Evolutionary conservation across 2,888 invertebrate species (phyloP).

Genomic region (Lypha dubia): DNA sequence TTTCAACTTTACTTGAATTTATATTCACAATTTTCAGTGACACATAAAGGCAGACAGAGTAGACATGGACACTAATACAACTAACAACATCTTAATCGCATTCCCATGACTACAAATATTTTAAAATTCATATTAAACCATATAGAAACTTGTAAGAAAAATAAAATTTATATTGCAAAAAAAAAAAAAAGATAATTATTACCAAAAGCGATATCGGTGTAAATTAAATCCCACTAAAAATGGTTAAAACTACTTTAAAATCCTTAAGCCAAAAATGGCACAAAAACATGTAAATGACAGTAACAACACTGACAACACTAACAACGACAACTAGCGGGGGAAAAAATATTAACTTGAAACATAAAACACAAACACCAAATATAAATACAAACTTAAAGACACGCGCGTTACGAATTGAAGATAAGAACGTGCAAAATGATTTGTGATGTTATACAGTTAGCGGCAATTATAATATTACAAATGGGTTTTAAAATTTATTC

Average conservation of each 20-base stretch:
- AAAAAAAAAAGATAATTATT: constrained; percentile 36
- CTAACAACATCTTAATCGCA: constrained; percentile 55
- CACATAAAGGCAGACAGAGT: not conserved
- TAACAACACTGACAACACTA: constrained; percentile 47
- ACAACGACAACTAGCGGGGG: constrained; percentile 28
- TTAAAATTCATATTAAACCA: constrained; percentile 27
- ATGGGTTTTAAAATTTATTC: too few relatives aligned
- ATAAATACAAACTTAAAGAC: constrained; percentile 15
- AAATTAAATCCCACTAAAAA: constrained; percentile 62
- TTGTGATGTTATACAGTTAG: constrained; percentile 24
- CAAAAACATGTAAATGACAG: constrained; percentile 60
- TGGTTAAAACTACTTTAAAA: constrained; percentile 61
- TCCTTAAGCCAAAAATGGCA: constrained; percentile 53
- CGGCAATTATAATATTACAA: constrained; percentile 9
- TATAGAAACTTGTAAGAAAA: constrained; percentile 23
- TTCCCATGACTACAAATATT: constrained; percentile 39
- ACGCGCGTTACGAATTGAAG: constrained; percentile 43
- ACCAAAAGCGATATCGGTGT: constrained; percentile 60
- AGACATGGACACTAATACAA: not conserved
- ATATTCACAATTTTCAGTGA: not conserved
- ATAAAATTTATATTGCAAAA: not conserved
- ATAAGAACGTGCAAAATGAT: constrained; percentile 2
- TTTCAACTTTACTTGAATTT: not conserved
- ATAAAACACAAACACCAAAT: constrained; percentile 16
- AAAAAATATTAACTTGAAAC: constrained; percentile 31